phyloP scores from a whole-genome alignment of 2,113 vertebrate species.

The Tyrannus savana region DNA sequence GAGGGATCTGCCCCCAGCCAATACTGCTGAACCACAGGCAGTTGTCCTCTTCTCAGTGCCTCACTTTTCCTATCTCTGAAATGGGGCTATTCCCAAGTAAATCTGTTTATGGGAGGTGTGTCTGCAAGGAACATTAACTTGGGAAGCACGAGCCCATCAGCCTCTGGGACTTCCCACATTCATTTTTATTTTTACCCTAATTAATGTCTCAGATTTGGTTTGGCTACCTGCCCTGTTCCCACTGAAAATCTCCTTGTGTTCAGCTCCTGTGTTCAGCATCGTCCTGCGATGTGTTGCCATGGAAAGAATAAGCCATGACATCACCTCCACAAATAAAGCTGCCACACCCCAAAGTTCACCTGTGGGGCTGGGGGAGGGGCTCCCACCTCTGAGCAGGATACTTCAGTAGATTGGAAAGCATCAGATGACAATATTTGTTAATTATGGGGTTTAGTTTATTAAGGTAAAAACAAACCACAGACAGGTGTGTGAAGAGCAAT shows the following conservation, averaged over 20 bases:
- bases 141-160: neutral
- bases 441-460: rapidly evolving
- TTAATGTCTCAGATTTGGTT: neutral
- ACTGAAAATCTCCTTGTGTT: neutral
- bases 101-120: neutral
- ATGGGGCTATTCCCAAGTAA: neutral
- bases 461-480: neutral
- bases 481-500: neutral
- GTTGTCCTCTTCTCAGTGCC: neutral
- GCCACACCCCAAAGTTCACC: neutral
- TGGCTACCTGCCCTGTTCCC: neutral
- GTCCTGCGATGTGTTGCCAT: slow-evolving; percentile 57
- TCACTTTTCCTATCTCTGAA: neutral
- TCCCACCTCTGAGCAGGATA: neutral
- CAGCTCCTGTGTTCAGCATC: neutral
- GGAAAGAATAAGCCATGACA: slow-evolving; percentile 11
- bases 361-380: neutral
- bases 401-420: neutral
- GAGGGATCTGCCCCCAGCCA: neutral
- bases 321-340: slow-evolving; percentile 52
- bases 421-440: neutral
- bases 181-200: neutral
- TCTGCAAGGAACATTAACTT: neutral
- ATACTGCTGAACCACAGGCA: neutral
- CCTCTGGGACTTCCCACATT: neutral